These are phyloP conservation scores for Bruchidius siliquastri DNA, from an alignment of 2,888 invertebrate species.

Conservation along the genomic window DNA sequence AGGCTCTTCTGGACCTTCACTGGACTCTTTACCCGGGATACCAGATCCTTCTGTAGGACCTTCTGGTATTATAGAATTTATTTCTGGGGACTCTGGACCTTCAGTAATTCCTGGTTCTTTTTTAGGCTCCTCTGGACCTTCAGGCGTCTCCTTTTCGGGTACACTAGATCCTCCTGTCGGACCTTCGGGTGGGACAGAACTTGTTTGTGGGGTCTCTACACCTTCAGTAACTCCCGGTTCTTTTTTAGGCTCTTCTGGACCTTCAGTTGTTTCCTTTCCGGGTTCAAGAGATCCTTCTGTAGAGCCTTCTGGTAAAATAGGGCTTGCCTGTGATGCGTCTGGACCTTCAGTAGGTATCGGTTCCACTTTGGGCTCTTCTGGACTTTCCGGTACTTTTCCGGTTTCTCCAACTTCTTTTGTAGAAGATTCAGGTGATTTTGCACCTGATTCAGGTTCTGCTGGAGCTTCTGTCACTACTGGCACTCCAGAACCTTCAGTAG, in stretches of 20 bases:
- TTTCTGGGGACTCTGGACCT: not conserved
- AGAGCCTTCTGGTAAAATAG: not conserved
- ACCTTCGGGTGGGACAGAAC: not conserved
- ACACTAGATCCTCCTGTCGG: not conserved
- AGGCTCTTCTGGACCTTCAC: not conserved
- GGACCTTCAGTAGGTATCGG: not conserved
- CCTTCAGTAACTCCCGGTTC: not conserved
- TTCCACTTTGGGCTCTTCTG: no score
- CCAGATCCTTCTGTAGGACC: not conserved
- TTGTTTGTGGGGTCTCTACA: not conserved
- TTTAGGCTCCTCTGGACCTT: conserved; percentile 1
- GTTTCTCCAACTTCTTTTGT: no score
- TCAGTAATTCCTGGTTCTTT: not conserved
- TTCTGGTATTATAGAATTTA: not conserved
- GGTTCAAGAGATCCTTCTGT: not conserved
- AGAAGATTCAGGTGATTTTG: no score
- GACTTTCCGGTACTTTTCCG: no score
- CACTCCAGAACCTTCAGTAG: no score
- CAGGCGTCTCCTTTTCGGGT: no score
- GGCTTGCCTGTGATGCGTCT: not conserved
- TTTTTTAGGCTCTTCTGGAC: conserved; percentile 1
- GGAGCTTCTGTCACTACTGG: conserved; percentile 6
- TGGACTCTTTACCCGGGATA: no score
- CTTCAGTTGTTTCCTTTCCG: no score
- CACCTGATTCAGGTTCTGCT: not conserved